These are phyloP conservation scores for Xenentodon cancila DNA, from an alignment of 2,797 vertebrate genomes.

Conservation along the genomic window DNA sequence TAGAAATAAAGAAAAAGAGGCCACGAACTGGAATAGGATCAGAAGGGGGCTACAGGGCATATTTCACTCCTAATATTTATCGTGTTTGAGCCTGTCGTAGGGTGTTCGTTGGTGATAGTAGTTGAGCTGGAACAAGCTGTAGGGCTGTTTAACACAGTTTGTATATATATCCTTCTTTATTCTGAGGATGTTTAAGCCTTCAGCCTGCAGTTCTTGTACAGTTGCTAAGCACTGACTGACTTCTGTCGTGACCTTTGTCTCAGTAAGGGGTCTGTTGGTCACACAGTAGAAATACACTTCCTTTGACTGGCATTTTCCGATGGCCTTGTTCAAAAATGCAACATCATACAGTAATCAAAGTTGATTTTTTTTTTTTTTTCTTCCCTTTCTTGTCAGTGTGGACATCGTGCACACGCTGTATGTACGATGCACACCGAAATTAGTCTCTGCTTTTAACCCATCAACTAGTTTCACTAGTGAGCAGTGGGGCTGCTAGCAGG, in stretches of 20 bases:
- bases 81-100: too few relatives aligned
- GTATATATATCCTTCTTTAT: not conserved
- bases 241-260: not conserved
- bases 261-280: not conserved
- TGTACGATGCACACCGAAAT: too few relatives aligned
- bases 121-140: not conserved
- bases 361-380: too few relatives aligned
- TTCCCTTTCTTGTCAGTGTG: too few relatives aligned
- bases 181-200: not conserved
- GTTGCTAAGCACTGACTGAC: not conserved
- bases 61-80: too few relatives aligned
- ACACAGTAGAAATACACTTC: not conserved
- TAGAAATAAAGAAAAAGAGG: too few relatives aligned
- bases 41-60: too few relatives aligned
- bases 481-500: too few relatives aligned
- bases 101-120: not conserved
- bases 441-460: too few relatives aligned
- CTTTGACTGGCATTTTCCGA: conserved; percentile 2
- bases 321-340: not conserved
- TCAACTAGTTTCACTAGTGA: too few relatives aligned
- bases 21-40: too few relatives aligned
- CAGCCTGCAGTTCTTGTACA: not conserved
- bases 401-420: too few relatives aligned
- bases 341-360: not conserved
- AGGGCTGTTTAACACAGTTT: not conserved